Base-by-base conservation (phyloP, 2,113 vertebrate species). In the Nibea coibor region DNA sequence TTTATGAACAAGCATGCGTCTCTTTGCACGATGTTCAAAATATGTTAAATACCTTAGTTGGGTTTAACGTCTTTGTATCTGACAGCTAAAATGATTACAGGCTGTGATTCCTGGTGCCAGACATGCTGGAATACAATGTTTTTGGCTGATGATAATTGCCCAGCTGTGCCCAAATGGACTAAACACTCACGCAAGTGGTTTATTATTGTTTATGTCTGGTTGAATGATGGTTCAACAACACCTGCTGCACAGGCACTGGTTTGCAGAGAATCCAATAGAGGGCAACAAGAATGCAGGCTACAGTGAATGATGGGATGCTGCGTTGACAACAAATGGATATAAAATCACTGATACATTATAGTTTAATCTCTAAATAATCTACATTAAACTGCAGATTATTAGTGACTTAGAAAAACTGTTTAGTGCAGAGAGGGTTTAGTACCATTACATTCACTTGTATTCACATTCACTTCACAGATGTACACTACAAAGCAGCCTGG, bases 151-250 rank as follows among this genome's bases (percentile, higher is more conserved):
- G 73, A 58, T 82, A 35, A 85, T 62, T 70, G 35, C 14, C 70
- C 82, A 63, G 35, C 47, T 43, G 75, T 47, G 64, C 19, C 74
- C 64, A 15, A 73, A 39, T 2, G 61, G 59, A 82, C 73, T 75
- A 85, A 90, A 91, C 87, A 91, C 70, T 75, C 61, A 39, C 3
- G 11, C 22, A 31, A 31, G 53, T 47, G 39, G 84, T 88, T 91
- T 90, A 67, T 91, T 90, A 71, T 90, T 88, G 84, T 91, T 91
- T 90, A 86, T 81, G 85, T 92, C 89, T 90, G 86, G 50, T 28
- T 53, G 24, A 71, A 85, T 79, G 64, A 61, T n/a, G 72, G 47
- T 62, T 83, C 56, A 72, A 51, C 79, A 76, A 66, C 87, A 90
- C 75, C 87, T 90, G 89, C 75, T 42, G 63, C 65, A 81, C 75